phyloP scores from a whole-genome alignment of 1,140 invertebrate species.

The Colletes latitarsis region DNA sequence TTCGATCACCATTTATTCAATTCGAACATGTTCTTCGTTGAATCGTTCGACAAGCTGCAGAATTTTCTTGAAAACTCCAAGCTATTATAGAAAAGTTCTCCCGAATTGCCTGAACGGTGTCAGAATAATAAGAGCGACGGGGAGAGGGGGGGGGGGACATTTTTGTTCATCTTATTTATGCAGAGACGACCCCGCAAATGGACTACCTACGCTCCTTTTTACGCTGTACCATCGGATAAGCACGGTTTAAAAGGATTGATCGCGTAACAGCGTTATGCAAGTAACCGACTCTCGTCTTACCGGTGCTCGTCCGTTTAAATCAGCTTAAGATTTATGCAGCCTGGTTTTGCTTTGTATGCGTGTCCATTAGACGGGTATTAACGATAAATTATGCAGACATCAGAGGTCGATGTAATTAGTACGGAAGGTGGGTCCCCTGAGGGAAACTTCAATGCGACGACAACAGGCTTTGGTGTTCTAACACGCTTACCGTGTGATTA shows the following conservation, averaged over 20 bases:
- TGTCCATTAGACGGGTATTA: background rate
- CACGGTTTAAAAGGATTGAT: background rate
- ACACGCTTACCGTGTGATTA: too few species aligned
- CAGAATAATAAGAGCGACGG: background rate
- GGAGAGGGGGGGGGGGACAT: too few species aligned
- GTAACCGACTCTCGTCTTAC: background rate
- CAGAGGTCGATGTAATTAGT: background rate
- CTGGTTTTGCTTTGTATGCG: background rate
- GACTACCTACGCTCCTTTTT: background rate
- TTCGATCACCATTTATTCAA: too few species aligned
- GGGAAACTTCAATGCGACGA: too few species aligned
- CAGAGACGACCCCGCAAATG: background rate
- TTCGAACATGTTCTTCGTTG: too few species aligned
- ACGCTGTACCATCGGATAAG: slow-evolving; percentile 11
- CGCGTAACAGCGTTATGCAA: slow-evolving; percentile 10
- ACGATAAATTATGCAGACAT: background rate
- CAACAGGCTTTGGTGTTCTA: too few species aligned
- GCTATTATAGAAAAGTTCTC: background rate
- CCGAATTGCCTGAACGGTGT: background rate
- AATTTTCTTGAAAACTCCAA: background rate
- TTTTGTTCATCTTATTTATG: background rate
- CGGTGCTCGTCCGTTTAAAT: background rate
- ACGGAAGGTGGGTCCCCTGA: too few species aligned
- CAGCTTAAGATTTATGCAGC: background rate
- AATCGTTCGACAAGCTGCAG: background rate